phyloP scores from a whole-genome alignment of 1,140 invertebrate species.

The Eubasilissa regina region DNA sequence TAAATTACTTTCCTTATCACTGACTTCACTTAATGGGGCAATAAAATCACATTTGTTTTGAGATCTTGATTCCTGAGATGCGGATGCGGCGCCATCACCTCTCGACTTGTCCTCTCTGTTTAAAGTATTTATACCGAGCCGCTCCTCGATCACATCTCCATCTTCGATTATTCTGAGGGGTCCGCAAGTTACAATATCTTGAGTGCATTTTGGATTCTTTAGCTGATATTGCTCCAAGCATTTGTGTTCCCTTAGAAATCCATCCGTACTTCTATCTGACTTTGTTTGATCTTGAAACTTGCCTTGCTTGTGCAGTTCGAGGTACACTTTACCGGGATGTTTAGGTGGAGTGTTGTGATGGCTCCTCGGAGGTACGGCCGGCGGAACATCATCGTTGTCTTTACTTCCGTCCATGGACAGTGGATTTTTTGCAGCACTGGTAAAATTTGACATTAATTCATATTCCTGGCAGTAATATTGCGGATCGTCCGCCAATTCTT shows the following conservation, averaged over 20 bases:
- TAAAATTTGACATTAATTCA: constrained; percentile 69
- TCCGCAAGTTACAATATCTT: background rate
- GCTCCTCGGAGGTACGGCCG: constrained; percentile 67
- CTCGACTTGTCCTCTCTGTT: background rate
- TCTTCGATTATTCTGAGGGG: constrained; percentile 36
- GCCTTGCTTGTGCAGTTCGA: constrained; percentile 14
- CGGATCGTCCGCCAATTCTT: constrained; percentile 42
- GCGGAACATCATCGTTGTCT: constrained; percentile 59
- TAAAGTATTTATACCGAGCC: background rate
- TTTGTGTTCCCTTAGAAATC: constrained; percentile 44
- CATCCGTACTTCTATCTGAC: constrained; percentile 24
- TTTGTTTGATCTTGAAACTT: constrained; percentile 22
- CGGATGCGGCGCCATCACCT: constrained; percentile 14
- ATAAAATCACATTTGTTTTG: constrained; percentile 43
- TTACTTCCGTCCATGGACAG: constrained; percentile 31
- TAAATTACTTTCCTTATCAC: constrained; percentile 46
- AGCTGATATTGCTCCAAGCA: constrained; percentile 53
- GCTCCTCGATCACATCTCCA: constrained; percentile 19
- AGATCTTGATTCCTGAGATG: constrained; percentile 42
- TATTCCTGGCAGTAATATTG: constrained; percentile 65
- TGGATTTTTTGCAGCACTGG: constrained; percentile 64
- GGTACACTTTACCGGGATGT: constrained; percentile 22
- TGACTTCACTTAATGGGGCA: constrained; percentile 27
- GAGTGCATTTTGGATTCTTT: constrained; percentile 22
- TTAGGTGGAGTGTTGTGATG: constrained; percentile 31